Base-by-base conservation (phyloP, 2,888 invertebrate genomes). In the Volucella inflata region DNA sequence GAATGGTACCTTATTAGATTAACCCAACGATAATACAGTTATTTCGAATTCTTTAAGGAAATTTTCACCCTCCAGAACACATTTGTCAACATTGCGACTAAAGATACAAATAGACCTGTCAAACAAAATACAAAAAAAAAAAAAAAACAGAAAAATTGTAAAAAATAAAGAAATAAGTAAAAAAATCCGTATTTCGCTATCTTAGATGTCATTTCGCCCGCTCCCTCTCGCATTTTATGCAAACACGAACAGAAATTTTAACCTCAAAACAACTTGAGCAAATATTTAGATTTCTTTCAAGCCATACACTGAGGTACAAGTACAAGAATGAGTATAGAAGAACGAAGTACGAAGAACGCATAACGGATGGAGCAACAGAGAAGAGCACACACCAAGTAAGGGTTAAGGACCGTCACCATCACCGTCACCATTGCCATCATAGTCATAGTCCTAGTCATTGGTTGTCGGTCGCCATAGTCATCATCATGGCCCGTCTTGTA, bases 221-320 rank as follows among this genome's bases (percentile, higher is more conserved):
- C 64, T 64, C 68, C 72, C 65, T 60, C 75, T 74, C 78, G 72
- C 83, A 74, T 78, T 83, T 74, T 57, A 64, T 68, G 74, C 74
- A 83, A 83, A 83, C 83, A 81, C 64, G 81, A 81, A 88, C 88
- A 89, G 88, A 91, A 89, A 89, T 90, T 90, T 90, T 89, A 91
- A 91, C 91, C 91, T 91, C 90, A 91, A 91, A 90, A 91, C 90
- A 90, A 90, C 89, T 90, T 89, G 89, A 89, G 89, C 90, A 91
- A 91, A 91, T 91, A 91, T 91, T 91, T 91, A 71, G 51, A 81
- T 81, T 85, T 81, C 87, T 75, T 75, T 81, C 74, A 75, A 81
- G 62, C 64, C 68, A 64, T 62, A 59, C 67, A 68, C 30, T 21
- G 44, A 42, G 30, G 53, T 36, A 64, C 62, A 60, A 55, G 30